A percentile compares a stretch with the other conserved stretches of the same genome.
Evolutionary conservation across 2,888 invertebrate genomes (phyloP).

Genomic region (Chloromyia formosa): DNA sequence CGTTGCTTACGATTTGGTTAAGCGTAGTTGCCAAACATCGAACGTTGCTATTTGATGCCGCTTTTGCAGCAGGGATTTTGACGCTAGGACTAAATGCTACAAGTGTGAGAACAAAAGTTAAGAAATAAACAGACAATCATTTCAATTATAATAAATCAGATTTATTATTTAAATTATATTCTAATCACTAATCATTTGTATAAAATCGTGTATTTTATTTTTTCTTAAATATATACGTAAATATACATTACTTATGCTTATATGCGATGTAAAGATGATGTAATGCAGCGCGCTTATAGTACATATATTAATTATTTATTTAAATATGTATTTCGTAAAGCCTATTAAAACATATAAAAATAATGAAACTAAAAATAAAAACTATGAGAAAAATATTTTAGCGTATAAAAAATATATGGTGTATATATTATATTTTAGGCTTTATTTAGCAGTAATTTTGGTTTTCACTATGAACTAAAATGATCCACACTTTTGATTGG

Average conservation of each 20-base stretch:
- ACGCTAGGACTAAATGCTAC: too few species aligned
- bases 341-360: conserved; percentile 1
- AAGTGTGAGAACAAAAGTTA: too few species aligned
- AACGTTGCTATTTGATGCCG: too few species aligned
- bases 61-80: too few species aligned
- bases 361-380: conserved; percentile 3
- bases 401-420: conserved; percentile 4
- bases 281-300: conserved; percentile 8
- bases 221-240: too few species aligned
- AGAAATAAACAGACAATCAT: too few species aligned
- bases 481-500: neutral
- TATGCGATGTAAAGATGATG: neutral
- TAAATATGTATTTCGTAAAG: too few species aligned
- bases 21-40: too few species aligned
- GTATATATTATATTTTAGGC: neutral
- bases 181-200: conserved; percentile 20
- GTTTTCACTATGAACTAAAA: too few species aligned
- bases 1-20: too few species aligned
- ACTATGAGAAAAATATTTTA: conserved; percentile 10
- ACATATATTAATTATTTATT: neutral
- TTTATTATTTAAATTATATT: conserved; percentile 30
- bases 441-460: neutral
- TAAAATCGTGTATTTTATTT: neutral
- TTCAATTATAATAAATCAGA: conserved; percentile 29
- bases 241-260: conserved; percentile 14